Base-by-base conservation (phyloP, 2,888 invertebrate genomes). In the Dolomedes plantarius region DNA sequence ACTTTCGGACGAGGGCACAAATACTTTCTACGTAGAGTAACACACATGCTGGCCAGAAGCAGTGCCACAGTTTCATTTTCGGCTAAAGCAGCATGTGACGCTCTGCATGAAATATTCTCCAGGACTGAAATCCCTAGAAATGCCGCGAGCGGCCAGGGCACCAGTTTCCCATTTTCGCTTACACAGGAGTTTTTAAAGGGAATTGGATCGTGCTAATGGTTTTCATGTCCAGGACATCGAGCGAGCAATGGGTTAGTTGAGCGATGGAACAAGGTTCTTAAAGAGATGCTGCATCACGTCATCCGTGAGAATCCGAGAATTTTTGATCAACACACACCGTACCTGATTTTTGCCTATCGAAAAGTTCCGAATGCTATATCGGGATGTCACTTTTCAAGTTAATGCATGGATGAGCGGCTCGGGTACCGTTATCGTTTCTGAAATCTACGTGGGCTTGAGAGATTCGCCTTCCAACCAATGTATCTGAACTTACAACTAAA, bases 321-420 rank as follows among this genome's bases (percentile, higher is more conserved):
- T 41, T 71, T 71, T 46, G 46, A 71, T 28, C 27, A 46, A 46
- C 27, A 71, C 0, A 41, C 71, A 11, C 71, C 41, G 7, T 41
- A 29, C 16, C 16, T 71, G 39, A 28, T 71, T 13, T 71, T 41
- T 31, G 41, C 46, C 0, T 41, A 27, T 16, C 23, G 46, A n/a
- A 46, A 71, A 7, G 28, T 71, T 1, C 46, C 46, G 9, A 71
- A 46, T n/a, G 27, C 46, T 19, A 41, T 46, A 16, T 71, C 13
- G 46, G 71, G 13, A 71, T 71, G 13, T 46, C 71, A 2, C 46
- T 28, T 11, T 28, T 27, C 28, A 41, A 71, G n/a, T 46, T 71
- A 7, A 28, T 71, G 71, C 71, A 71, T 16, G 28, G 29, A 5
- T 11, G 46, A 71, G 46, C 71, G 16, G 29, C n/a, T n/a, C n/a